phyloP scores from a whole-genome alignment of 2,797 vertebrate species.

The Sebastiscus albofasciatus region DNA sequence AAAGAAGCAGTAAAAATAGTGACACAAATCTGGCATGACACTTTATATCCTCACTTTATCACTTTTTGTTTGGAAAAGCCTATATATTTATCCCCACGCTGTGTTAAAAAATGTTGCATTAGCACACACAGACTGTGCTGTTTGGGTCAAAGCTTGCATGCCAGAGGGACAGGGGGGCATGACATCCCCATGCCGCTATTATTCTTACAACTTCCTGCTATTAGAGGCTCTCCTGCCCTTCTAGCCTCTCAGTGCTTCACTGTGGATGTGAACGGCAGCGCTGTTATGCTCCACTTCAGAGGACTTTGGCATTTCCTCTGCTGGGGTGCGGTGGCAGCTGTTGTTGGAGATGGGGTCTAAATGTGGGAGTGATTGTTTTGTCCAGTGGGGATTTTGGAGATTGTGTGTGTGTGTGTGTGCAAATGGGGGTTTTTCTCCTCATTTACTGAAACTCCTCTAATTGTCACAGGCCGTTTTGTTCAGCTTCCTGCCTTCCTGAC shows the following conservation, averaged over 20 bases:
- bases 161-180: constrained; percentile 45
- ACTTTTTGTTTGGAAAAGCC: not conserved
- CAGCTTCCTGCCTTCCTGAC: constrained; percentile 67
- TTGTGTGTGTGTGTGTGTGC: constrained; percentile 13
- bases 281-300: constrained; percentile 77
- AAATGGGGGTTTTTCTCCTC: constrained; percentile 39
- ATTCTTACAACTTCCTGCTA: constrained; percentile 81
- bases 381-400: constrained; percentile 48
- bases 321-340: constrained; percentile 71
- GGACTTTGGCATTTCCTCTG: constrained; percentile 80
- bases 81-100: not conserved
- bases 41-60: not conserved
- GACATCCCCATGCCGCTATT: constrained; percentile 66
- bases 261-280: constrained; percentile 64
- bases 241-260: constrained; percentile 36
- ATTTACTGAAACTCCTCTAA: constrained; percentile 58
- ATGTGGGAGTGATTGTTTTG: constrained; percentile 64
- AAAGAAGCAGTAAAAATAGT: not conserved
- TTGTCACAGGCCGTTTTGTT: constrained; percentile 52
- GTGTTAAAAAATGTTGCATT: not conserved
- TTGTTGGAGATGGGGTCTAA: constrained; percentile 63
- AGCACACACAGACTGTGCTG: not conserved
- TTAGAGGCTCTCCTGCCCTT: constrained; percentile 72
- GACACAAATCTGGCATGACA: not conserved
- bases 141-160: constrained; percentile 44